These are phyloP conservation scores for Orussus abietinus DNA, from an alignment of 1,140 invertebrate genomes.

Conservation along the genomic window DNA sequence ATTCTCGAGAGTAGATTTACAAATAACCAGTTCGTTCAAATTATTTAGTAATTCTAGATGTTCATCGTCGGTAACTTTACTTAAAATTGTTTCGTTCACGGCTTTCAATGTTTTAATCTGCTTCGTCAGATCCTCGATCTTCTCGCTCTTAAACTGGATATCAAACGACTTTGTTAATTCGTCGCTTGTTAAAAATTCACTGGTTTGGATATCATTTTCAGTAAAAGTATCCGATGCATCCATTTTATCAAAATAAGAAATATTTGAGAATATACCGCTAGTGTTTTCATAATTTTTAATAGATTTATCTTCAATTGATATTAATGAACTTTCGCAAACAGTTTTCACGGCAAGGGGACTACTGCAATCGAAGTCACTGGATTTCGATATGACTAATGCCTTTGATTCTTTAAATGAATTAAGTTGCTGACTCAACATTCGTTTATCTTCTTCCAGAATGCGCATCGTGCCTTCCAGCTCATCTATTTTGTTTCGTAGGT, in stretches of 20 bases:
- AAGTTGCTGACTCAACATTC: too few relatives aligned
- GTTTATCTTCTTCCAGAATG: not conserved
- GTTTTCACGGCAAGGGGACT: too few relatives aligned
- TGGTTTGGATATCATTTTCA: slow-evolving; percentile 1
- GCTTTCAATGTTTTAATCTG: slow-evolving; percentile 9
- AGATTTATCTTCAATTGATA: too few relatives aligned
- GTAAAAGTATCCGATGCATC: slow-evolving; percentile 11
- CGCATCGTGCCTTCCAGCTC: slow-evolving; percentile 1
- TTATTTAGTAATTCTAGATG: slow-evolving; percentile 2
- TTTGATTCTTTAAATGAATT: too few relatives aligned
- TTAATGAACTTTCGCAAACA: too few relatives aligned
- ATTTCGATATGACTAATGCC: too few relatives aligned
- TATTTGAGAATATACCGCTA: slow-evolving; percentile 35
- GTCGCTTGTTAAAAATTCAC: slow-evolving; percentile 1
- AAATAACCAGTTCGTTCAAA: slow-evolving; percentile 18
- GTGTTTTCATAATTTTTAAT: slow-evolving; percentile 18
- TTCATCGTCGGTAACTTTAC: not conserved
- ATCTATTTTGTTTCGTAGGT: slow-evolving; percentile 1
- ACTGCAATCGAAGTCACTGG: too few relatives aligned
- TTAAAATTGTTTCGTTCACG: slow-evolving; percentile 3
- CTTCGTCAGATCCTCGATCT: slow-evolving; percentile 2
- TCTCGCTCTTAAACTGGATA: slow-evolving; percentile 8
- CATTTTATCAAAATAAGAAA: slow-evolving; percentile 34
- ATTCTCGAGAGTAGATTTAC: slow-evolving; percentile 24
- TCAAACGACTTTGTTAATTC: slow-evolving; percentile 4